phyloP scores from a whole-genome alignment of 1,140 invertebrate species.

The Idris sp. region DNA sequence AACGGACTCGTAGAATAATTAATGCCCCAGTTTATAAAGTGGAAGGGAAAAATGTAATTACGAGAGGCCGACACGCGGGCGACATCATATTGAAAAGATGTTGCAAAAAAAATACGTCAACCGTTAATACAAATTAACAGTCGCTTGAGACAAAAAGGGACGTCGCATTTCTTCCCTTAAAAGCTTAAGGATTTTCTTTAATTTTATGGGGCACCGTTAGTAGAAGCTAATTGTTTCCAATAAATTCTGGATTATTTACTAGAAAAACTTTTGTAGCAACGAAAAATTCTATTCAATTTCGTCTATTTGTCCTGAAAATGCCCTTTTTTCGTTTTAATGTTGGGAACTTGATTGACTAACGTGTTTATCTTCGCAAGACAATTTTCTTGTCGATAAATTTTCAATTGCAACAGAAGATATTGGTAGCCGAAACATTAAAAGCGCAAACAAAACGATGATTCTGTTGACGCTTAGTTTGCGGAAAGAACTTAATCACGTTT shows the following conservation, averaged over 20 bases:
- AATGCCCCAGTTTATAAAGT: slow-evolving; percentile 45
- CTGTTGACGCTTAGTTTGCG: slow-evolving; percentile 35
- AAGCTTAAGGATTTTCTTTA: too few species aligned
- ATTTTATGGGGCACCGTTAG: too few species aligned
- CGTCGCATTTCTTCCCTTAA: too few species aligned
- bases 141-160: slow-evolving; percentile 1
- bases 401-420: slow-evolving; percentile 13
- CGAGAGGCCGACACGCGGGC: slow-evolving; percentile 29
- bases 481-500: slow-evolving; percentile 50
- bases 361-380: slow-evolving; percentile 34
- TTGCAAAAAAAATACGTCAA: slow-evolving; percentile 42
- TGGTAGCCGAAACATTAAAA: slow-evolving; percentile 5
- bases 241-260: too few species aligned
- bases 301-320: too few species aligned
- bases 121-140: slow-evolving; percentile 48
- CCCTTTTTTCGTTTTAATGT: too few species aligned
- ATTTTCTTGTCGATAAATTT: slow-evolving; percentile 45
- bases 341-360: too few species aligned
- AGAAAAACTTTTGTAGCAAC: too few species aligned
- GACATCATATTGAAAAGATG: slow-evolving; percentile 49
- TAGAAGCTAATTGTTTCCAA: too few species aligned
- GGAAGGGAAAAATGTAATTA: slow-evolving; percentile 44
- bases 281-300: too few species aligned
- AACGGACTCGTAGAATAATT: slow-evolving; percentile 51
- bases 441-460: slow-evolving; percentile 15